Base-by-base conservation (phyloP, 2,113 vertebrate genomes). In the Trichomycterus rosablanca region DNA sequence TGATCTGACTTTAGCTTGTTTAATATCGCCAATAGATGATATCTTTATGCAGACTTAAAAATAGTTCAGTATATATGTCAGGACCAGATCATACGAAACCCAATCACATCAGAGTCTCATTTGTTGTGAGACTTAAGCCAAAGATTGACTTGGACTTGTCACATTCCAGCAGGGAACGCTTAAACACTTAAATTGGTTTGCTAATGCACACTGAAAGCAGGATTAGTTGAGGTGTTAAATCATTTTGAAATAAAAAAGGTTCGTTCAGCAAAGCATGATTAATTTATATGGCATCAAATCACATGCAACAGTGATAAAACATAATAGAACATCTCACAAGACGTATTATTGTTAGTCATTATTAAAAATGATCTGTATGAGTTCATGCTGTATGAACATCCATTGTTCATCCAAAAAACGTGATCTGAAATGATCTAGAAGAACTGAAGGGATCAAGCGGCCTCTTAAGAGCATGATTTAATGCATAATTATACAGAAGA, bases 321-420 rank as follows among this genome's bases (percentile, higher is more conserved):
- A n/a, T n/a, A n/a, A n/a, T n/a, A 42, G 5, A 52, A 43, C 37
- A 44, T n/a, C 46, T 43, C 5, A 46, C n/a, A 42, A n/a, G 35
- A 42, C 24, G 53, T 16, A 37, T 23, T 24, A 39, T 39, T 8
- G 16, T 56, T n/a, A 64, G 62, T 64, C 62, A 64, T 64, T 64
- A 3, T 48, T 53, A 70, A 70, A 64, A 53, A 1, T 30, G 26
- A 4, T 30, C 22, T 34, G 14, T 30, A 30, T 42, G 48, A 53
- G 45, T n/a, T 3, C 2, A 19, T 37, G 15, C 34, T 28, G 35
- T 51, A 40, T 8, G 23, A 34, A 44, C 64, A 64, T 32, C 18
- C 15, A 40, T 54, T 42, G n/a, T n/a, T n/a, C n/a, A n/a, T n/a
- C n/a, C n/a, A n/a, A 19, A 46, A 51, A 8, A 42, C 2, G 34